Percentiles rank a stretch among this genome's conserved stretches.
Evolutionary conservation across 2,888 invertebrate species (phyloP).

Genomic region (Apantesis nais): DNA sequence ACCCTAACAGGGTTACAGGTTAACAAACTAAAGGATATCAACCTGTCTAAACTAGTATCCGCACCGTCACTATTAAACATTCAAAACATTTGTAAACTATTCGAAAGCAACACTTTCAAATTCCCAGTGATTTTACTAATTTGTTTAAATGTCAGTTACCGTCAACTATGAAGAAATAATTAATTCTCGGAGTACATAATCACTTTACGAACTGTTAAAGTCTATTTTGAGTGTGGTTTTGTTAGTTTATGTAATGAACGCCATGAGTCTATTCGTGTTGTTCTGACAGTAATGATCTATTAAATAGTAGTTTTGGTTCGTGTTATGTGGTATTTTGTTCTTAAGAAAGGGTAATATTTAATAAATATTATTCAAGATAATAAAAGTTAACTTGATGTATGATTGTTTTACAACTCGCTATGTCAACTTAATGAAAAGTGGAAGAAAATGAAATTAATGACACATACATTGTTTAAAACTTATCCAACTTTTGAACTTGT

Average conservation of each 20-base stretch:
- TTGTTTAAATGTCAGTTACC: background rate
- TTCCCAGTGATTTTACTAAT: background rate
- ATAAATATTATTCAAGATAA: background rate
- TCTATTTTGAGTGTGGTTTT: background rate
- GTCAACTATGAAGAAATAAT: background rate
- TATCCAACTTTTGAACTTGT: background rate
- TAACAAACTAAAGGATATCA: background rate
- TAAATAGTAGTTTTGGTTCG: background rate
- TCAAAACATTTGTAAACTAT: background rate
- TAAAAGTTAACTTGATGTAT: background rate
- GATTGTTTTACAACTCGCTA: background rate
- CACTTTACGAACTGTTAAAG: background rate
- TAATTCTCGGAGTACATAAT: background rate
- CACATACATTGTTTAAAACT: background rate
- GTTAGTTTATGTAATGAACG: background rate
- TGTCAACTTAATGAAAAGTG: background rate
- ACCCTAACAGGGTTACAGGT: background rate
- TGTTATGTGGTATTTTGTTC: too few species aligned
- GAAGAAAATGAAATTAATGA: background rate
- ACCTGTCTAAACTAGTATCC: background rate
- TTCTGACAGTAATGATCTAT: constrained; percentile 5
- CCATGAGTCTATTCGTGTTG: background rate
- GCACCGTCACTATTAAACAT: background rate
- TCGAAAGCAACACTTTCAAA: background rate
- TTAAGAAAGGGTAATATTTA: too few species aligned